These are phyloP conservation scores for Cyprinella venusta DNA, from an alignment of 2,797 vertebrate genomes.

Conservation along the genomic window DNA sequence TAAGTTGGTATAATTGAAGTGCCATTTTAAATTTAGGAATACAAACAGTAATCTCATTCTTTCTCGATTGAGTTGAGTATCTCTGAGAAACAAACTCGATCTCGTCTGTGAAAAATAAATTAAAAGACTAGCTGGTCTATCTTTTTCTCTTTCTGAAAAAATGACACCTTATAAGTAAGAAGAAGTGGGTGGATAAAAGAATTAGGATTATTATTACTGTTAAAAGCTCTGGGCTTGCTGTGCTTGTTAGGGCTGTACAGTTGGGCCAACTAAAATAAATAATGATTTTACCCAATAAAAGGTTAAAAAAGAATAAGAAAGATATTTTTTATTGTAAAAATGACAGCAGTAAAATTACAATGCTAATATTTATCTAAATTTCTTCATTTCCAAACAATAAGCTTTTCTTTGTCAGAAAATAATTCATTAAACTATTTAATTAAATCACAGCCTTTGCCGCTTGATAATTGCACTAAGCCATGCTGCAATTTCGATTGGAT, in stretches of 20 bases:
- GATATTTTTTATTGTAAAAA: not conserved
- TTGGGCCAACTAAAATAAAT: not conserved
- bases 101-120: not conserved
- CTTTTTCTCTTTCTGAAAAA: not conserved
- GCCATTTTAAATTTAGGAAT: conserved; percentile 14
- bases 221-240: no score
- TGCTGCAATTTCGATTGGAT: not conserved
- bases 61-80: not conserved
- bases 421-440: not conserved
- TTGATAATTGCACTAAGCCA: not conserved
- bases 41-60: conserved; percentile 20
- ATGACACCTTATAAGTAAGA: not conserved
- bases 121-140: no score
- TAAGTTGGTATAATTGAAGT: conserved; percentile 50
- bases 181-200: not conserved
- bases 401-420: not conserved
- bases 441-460: not conserved
- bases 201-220: no score
- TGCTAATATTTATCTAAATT: not conserved
- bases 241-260: not conserved
- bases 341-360: not conserved
- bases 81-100: not conserved
- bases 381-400: not conserved
- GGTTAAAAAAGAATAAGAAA: not conserved
- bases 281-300: not conserved